Base-by-base conservation (phyloP, 2,888 invertebrate species). In the Rotaria macrura region DNA sequence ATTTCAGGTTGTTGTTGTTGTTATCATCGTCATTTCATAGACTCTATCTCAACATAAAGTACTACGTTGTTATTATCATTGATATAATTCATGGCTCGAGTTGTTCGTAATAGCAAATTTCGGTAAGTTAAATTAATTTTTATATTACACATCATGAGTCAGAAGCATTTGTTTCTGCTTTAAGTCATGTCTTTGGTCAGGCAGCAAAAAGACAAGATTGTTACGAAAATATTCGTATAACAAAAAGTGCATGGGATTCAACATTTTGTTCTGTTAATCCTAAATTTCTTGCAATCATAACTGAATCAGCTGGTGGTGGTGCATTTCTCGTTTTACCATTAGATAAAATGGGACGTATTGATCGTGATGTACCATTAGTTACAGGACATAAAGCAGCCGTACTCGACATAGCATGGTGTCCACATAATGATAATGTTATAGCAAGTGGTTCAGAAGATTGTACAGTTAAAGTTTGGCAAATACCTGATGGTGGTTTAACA, bases 371-470 rank as follows among this genome's bases (percentile, higher is more conserved):
- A 85, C 92, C 92, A 93, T 94, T 92, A 93, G 96, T 97, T 87
- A 79, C 95, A 29, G 97, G 97, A 34, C 97, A 97, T 92, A 94
- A 94, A 88, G 95, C 95, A 87, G 94, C 96, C 85, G 95, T 96
- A 85, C 92, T 96, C 88, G 96, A 96, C 91, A 94, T 96, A 88
- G 95, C 95, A 90, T 97, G 96, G 96, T 96, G 96, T 92, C 97
- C 97, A 54, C 96, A 96, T 92, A 96, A 97, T 91, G 97, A 97
- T 92, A 95, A 97, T 92, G 94, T 96, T 89, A 95, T 97, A 88
- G 96, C 96, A 20, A 95, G 95, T 86, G 95, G 95, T 90, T 96
- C 96, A 87, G 97, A 97, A 91, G 97, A 97, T 92, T 95, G 95
- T 91, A 95, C 96, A 88, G 95, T 96, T 74, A 92, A 90, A 87